A percentile compares a stretch with the other conserved stretches of the same genome.
Evolutionary conservation across 2,113 vertebrate genomes (phyloP).

Genomic region (Plectropomus leopardus): DNA sequence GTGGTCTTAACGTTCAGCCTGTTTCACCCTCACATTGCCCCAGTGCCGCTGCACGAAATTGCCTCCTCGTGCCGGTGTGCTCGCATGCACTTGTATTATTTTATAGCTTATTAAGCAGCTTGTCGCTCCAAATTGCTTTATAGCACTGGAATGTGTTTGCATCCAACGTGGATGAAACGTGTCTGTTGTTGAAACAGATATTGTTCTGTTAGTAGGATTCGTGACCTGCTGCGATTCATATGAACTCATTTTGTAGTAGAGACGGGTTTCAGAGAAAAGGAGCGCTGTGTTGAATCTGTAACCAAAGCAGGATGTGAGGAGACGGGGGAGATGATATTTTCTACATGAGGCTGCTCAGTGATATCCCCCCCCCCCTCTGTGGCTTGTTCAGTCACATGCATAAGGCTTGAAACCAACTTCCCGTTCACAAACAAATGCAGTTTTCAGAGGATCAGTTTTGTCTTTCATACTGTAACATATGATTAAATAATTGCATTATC

Average conservation of each 20-base stretch:
- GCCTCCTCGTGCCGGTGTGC: background rate
- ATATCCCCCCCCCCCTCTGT: background rate
- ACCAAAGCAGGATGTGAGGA: slow-evolving; percentile 15
- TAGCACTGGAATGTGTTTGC: background rate
- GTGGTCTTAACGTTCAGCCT: background rate
- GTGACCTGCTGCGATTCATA: slow-evolving; percentile 22
- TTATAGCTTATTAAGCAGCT: slow-evolving; percentile 19
- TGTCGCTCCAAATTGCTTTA: slow-evolving; percentile 36
- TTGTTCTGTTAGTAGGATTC: slow-evolving; percentile 6
- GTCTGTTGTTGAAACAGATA: background rate
- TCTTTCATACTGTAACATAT: background rate
- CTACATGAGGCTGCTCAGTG: background rate
- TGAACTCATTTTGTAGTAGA: slow-evolving; percentile 12
- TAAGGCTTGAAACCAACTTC: background rate
- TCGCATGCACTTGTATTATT: slow-evolving; percentile 43
- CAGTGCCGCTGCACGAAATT: background rate
- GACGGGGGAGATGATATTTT: slow-evolving; percentile 4
- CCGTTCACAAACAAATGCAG: background rate
- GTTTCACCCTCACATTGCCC: background rate
- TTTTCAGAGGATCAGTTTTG: background rate
- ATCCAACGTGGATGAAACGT: slow-evolving; percentile 7
- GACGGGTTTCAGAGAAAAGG: background rate
- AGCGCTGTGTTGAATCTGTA: slow-evolving; percentile 5
- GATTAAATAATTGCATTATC: background rate
- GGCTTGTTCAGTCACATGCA: slow-evolving; percentile 1